Evolutionary conservation across 2,888 invertebrate species (phyloP), one percentile per base, ranked within the genome.

Genomic region (Ormyrus thymus): DNA sequence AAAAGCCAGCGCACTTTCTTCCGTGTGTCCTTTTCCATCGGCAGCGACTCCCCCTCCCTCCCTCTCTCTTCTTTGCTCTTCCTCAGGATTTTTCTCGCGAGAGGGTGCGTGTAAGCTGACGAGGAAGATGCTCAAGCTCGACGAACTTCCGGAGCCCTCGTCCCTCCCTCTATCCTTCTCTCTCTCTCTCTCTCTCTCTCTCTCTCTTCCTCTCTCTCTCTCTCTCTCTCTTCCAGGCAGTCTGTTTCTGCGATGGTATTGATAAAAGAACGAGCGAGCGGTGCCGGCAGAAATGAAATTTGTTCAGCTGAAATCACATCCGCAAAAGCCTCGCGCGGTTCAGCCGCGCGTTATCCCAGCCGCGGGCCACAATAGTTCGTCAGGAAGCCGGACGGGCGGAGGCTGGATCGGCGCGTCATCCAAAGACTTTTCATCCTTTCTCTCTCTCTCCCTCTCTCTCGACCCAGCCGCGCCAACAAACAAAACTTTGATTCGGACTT

Each of bases 301-400:
- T 77, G 73, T 70, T 62, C 79, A 69, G 79, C 69, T 66, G 77
- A 81, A 77, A 81, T 77, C 79, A 70, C 79, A 79, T 79, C 76
- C 76, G 76, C 13, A 46, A 66, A 61, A 51, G 72, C 53, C 59
- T 2, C 46, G 58, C 15, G 50, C n/a, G 56, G 10, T 6, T 45
- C 48, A 8, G 2, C n/a, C 13, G 53, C 45, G 46, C 43, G 62
- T 64, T 73, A 74, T 66, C 50, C 58, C 15, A 48, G 74, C 78
- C 71, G 59, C 64, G 69, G 79, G 65, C 75, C 70, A 82, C 82
- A 82, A 82, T 82, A 82, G 81, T 82, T 82, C 82, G 71, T 82
- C 81, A 82, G 77, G 66, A 68, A 69, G 70, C 45, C 29, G 29
- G 29, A 29, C 29, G 29, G 29, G 4, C 50, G 48, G 10, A 50